Conservation (phyloP, 2,113 vertebrate genomes). For the Gymnarchus niloticus region DNA sequence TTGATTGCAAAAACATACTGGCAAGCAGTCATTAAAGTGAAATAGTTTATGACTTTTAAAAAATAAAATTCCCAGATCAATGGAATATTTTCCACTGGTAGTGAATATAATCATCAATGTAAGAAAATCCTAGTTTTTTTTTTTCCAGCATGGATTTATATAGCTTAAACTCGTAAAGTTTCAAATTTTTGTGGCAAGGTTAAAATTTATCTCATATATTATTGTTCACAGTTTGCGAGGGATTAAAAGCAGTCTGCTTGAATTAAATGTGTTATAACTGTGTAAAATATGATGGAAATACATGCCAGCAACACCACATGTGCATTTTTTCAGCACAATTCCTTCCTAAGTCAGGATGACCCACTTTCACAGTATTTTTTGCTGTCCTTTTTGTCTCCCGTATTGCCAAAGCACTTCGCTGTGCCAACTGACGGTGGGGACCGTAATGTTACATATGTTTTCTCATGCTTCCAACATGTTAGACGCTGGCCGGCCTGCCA, state of each 20-base stretch:
- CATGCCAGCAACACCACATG: neutral
- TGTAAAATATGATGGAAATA: neutral
- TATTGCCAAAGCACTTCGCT: neutral
- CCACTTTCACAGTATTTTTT: neutral
- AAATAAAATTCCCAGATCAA: conserved; percentile 8
- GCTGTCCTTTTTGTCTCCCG: neutral
- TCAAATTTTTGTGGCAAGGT: neutral
- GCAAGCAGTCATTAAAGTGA: neutral
- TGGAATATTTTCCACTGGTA: neutral
- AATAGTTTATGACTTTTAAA: neutral
- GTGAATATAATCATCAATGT: conserved; percentile 3
- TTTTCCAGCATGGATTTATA: neutral
- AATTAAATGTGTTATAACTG: neutral
- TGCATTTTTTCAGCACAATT: neutral
- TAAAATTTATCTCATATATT: conserved; percentile 4
- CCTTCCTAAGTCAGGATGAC: neutral
- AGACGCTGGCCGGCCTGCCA: conserved; percentile 84
- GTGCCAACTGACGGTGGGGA: neutral
- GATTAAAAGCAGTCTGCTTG: neutral
- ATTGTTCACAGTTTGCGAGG: neutral
- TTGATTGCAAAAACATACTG: conserved; percentile 7
- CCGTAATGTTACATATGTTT: neutral
- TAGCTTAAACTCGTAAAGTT: neutral
- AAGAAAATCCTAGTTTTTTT: neutral
- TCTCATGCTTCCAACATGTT: conserved; percentile 19